phyloP scores from a whole-genome alignment of 2,797 vertebrate species.

The Coregonus sp. region DNA sequence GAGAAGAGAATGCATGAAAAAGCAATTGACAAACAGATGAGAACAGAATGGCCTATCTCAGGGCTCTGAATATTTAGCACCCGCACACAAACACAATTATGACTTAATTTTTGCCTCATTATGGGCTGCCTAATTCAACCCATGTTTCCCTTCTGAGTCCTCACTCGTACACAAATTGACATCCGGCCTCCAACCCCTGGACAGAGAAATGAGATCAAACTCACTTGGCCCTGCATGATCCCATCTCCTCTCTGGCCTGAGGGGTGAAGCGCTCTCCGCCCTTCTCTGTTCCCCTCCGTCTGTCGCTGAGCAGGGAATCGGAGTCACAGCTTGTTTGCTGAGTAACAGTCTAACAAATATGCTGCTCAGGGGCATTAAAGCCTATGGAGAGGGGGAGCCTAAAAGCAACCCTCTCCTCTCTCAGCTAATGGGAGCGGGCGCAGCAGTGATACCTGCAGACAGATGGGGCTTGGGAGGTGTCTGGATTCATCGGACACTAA shows the following conservation, averaged over 20 bases:
- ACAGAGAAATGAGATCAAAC: conserved; percentile 48
- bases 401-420: background rate
- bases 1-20: conserved; percentile 49
- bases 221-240: conserved; percentile 31
- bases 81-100: conserved; percentile 4
- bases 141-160: conserved; percentile 20
- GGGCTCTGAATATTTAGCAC: conserved; percentile 9
- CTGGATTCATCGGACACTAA: background rate
- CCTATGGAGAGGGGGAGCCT: conserved; percentile 18
- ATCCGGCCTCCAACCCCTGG: conserved; percentile 25
- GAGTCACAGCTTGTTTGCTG: conserved; percentile 63
- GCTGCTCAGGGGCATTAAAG: conserved; percentile 58
- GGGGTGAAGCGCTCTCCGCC: background rate
- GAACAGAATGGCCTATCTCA: conserved; percentile 26
- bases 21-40: conserved; percentile 25
- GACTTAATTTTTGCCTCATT: background rate
- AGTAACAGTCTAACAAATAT: conserved; percentile 69
- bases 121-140: background rate
- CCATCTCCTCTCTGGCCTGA: conserved; percentile 27
- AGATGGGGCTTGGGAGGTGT: conserved; percentile 2
- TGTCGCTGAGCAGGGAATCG: conserved; percentile 24
- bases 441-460: conserved; percentile 10
- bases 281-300: background rate
- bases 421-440: conserved; percentile 10
- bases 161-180: conserved; percentile 20